Evolutionary conservation across 2,797 vertebrate species (phyloP).

Genomic region (Trachops cirrhosus): DNA sequence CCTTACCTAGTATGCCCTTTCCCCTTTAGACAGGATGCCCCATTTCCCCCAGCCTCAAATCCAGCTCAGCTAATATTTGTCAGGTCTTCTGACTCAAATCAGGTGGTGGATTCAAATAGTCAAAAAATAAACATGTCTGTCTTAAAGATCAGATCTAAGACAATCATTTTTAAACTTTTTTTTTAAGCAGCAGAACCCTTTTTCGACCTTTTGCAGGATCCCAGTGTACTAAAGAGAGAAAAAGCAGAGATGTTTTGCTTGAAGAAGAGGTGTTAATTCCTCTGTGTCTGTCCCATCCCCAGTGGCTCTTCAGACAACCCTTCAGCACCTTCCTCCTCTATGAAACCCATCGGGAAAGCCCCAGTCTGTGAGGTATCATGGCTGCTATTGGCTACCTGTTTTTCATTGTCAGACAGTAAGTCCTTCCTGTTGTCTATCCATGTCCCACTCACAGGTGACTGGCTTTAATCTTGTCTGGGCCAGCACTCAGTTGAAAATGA

Average conservation of each 20-base stretch:
- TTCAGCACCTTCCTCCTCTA: not conserved
- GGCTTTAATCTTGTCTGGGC: not conserved
- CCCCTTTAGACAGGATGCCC: not conserved
- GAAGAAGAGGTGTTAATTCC: not conserved
- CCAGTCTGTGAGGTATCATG: not conserved
- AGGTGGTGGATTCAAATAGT: not conserved
- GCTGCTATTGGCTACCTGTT: not conserved
- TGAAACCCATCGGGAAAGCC: not conserved
- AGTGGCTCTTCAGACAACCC: not conserved
- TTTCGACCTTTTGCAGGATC: not conserved
- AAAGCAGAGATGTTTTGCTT: not conserved
- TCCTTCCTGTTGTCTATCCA: not conserved
- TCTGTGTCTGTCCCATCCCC: not conserved
- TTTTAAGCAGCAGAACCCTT: not conserved
- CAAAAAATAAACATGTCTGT: not conserved
- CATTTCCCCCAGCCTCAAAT: not conserved
- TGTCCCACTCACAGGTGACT: not conserved
- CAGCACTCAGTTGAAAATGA: not conserved
- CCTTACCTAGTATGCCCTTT: not conserved
- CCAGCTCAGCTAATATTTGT: not conserved
- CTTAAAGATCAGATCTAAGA: not conserved
- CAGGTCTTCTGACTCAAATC: not conserved
- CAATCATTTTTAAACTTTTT: not conserved
- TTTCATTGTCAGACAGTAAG: not conserved
- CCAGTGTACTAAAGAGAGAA: not conserved